Evolutionary conservation across 2,113 vertebrate species (phyloP).

Genomic region (Nothoprocta perdicaria): DNA sequence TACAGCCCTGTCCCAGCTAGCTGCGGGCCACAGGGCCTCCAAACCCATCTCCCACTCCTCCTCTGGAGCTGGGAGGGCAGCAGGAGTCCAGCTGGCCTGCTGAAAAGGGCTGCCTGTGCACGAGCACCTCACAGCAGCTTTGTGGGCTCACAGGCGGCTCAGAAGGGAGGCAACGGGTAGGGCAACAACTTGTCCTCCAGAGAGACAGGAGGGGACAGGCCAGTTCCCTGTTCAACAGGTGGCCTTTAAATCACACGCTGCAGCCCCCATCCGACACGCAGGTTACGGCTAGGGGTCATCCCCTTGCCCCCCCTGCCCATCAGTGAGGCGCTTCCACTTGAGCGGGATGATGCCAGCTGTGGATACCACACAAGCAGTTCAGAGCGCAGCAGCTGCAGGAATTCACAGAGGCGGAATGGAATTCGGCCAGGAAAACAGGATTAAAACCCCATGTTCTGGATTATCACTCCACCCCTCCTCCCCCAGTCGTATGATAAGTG

Average conservation of each 20-base stretch:
- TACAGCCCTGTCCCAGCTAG: not conserved
- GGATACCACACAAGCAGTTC: slow-evolving; percentile 19
- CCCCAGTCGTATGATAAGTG: slow-evolving; percentile 1
- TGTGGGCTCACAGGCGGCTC: not conserved
- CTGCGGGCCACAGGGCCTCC: not conserved
- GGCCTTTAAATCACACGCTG: not conserved
- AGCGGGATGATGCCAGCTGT: not conserved
- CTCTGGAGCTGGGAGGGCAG: not conserved
- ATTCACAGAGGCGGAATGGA: slow-evolving; percentile 68
- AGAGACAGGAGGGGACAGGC: not conserved
- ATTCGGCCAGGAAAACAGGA: slow-evolving; percentile 43
- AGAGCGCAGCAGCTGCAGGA: slow-evolving; percentile 8
- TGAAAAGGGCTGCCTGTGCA: not conserved
- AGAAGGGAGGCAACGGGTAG: not conserved
- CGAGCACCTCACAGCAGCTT: not conserved
- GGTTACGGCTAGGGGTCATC: not conserved
- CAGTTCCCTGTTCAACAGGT: not conserved
- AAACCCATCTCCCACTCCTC: not conserved
- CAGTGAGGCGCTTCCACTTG: not conserved
- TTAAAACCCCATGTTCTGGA: slow-evolving; percentile 59
- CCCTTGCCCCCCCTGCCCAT: not conserved
- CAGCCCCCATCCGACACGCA: not conserved
- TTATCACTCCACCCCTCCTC: not conserved
- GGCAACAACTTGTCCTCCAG: not conserved
- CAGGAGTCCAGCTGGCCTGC: not conserved